Conservation (phyloP, 64 coral and sea anemone genomes). For the Pocillopora damicornis region DNA sequence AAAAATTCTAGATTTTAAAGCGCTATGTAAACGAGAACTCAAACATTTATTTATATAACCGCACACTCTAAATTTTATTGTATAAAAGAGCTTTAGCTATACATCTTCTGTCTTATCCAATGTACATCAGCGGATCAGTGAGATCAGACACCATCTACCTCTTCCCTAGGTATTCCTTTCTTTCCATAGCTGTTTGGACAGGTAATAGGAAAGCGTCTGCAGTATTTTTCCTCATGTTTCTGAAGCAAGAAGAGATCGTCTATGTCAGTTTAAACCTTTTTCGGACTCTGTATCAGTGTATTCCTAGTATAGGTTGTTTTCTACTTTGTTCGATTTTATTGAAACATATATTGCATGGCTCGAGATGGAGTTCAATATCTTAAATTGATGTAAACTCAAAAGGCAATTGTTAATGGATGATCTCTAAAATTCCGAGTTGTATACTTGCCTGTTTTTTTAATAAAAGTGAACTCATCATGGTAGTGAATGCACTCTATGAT, state of each 20-base stretch:
- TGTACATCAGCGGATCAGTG: too few species aligned
- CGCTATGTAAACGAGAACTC: too few species aligned
- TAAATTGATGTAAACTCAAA: too few species aligned
- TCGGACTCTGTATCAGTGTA: background rate
- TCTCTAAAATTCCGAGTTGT: too few species aligned
- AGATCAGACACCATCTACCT: background rate
- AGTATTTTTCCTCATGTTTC: conserved; percentile 22
- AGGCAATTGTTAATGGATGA: too few species aligned
- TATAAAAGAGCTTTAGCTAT: too few species aligned
- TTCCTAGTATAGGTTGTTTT: too few species aligned
- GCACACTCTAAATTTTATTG: too few species aligned
- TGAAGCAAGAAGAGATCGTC: background rate
- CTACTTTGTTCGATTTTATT: background rate
- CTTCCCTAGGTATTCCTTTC: conserved; percentile 14
- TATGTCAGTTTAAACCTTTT: background rate
- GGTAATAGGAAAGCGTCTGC: conserved; percentile 23
- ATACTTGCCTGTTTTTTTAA: conserved; percentile 15
- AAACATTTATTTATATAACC: too few species aligned
- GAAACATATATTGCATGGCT: background rate
- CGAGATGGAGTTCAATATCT: too few species aligned
- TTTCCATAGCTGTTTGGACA: conserved; percentile 25
- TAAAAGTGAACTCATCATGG: conserved; percentile 36
- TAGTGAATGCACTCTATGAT: conserved; percentile 15
- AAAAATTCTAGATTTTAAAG: background rate
- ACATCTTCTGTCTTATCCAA: too few species aligned